Conservation (phyloP, 2,797 vertebrate species). For the Ctenosaura bakeri region DNA sequence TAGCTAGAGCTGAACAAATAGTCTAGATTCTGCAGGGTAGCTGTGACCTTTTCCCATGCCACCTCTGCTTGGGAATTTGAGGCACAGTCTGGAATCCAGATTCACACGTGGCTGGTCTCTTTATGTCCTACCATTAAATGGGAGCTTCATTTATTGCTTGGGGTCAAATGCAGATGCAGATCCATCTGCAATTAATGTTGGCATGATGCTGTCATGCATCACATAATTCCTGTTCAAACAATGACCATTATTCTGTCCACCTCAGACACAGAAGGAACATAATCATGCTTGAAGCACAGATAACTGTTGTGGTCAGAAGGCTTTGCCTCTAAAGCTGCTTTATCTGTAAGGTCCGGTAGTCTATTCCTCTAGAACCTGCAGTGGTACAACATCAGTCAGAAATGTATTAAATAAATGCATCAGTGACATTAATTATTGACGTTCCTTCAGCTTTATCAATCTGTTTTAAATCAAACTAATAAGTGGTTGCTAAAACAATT, state of each 20-base stretch:
- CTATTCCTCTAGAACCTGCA: not conserved
- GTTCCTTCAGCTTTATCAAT: not conserved
- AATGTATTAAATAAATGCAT: not conserved
- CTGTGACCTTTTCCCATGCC: not conserved
- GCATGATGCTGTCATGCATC: not conserved
- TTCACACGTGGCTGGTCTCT: not conserved
- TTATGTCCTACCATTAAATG: slow-evolving; percentile 3
- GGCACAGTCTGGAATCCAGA: slow-evolving; percentile 22
- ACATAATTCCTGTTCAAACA: not conserved
- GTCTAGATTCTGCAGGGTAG: slow-evolving; percentile 18
- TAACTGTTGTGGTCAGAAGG: not conserved
- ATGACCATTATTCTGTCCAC: not conserved
- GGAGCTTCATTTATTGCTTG: slow-evolving; percentile 1
- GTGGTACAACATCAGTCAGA: not conserved
- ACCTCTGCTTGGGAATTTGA: not conserved
- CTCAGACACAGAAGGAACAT: not conserved
- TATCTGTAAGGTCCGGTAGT: not conserved
- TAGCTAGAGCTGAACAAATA: slow-evolving; percentile 21
- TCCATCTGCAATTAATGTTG: not conserved
- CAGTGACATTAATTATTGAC: not conserved
- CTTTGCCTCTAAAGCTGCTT: not conserved
- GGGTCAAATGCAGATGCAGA: not conserved
- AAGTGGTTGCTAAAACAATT: not conserved
- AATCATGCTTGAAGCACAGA: not conserved
- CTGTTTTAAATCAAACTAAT: slow-evolving; percentile 17